Conservation (phyloP, 2,113 vertebrate species). For the Copsychus sechellarum region DNA sequence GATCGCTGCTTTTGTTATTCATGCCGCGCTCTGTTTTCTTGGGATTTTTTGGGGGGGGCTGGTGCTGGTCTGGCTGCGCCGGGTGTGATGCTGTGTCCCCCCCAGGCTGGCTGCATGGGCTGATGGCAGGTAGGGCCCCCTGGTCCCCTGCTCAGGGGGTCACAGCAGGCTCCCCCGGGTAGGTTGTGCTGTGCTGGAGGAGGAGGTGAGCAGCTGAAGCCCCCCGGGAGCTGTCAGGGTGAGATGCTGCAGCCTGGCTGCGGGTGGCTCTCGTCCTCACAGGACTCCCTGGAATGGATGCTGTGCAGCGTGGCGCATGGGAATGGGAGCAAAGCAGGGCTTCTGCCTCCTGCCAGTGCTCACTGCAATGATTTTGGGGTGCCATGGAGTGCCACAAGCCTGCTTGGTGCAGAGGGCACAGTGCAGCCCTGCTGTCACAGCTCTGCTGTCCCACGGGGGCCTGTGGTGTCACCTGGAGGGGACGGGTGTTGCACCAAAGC, state of each 20-base stretch:
- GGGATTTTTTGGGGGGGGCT: not conserved
- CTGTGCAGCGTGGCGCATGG: fast-evolving
- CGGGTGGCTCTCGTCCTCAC: not conserved
- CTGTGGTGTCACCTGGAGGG: not conserved
- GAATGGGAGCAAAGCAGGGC: not conserved
- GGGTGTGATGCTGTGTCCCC: not conserved
- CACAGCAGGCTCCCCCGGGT: not conserved
- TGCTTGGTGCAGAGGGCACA: not conserved
- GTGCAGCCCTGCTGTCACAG: not conserved
- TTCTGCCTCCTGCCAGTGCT: not conserved
- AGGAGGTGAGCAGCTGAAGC: not conserved
- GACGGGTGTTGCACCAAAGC: not conserved
- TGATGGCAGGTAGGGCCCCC: not conserved
- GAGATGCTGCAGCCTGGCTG: not conserved
- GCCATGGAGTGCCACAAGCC: fast-evolving
- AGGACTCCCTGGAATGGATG: not conserved
- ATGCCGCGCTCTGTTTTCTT: slow-evolving; percentile 2
- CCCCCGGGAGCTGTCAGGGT: not conserved
- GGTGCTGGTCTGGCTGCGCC: not conserved
- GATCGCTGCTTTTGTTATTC: slow-evolving; percentile 58
- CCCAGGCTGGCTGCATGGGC: fast-evolving
- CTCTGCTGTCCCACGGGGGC: not conserved
- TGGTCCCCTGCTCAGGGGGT: not conserved
- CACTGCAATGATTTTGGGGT: fast-evolving
- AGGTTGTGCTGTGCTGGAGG: not conserved